phyloP scores from a whole-genome alignment of 2,113 vertebrate genomes.

The Hyla sarda region DNA sequence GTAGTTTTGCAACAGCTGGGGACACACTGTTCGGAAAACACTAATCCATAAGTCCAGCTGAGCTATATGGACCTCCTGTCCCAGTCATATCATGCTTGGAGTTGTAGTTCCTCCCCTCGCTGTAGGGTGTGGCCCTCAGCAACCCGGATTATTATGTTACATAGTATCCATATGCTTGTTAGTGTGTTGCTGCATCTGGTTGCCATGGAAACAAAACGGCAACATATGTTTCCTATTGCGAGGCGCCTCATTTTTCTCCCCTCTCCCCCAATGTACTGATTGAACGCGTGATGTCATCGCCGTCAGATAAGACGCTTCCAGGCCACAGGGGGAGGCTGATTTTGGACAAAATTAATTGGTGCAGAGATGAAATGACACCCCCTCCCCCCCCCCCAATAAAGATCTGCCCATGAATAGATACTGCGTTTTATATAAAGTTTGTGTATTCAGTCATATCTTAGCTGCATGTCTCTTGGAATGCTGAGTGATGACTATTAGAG shows the following conservation, averaged over 20 bases:
- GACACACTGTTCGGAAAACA: too few relatives aligned
- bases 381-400: background rate
- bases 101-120: background rate
- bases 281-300: background rate
- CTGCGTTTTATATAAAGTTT: too few relatives aligned
- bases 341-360: background rate
- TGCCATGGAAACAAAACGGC: conserved; percentile 1
- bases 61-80: too few relatives aligned
- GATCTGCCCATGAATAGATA: background rate
- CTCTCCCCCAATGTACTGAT: conserved; percentile 8
- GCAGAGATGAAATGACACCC: background rate
- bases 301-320: background rate
- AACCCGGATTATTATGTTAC: background rate
- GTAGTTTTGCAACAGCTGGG: too few relatives aligned
- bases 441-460: too few relatives aligned
- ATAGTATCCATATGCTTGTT: conserved; percentile 13
- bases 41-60: too few relatives aligned
- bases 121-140: background rate
- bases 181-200: conserved; percentile 13
- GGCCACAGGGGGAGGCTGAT: background rate
- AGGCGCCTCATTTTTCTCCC: background rate
- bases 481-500: too few relatives aligned
- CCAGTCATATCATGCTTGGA: background rate
- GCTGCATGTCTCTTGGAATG: too few relatives aligned
- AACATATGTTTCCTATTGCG: conserved; percentile 6